phyloP scores from a whole-genome alignment of 2,113 vertebrate genomes.

The Bombycilla garrulus region DNA sequence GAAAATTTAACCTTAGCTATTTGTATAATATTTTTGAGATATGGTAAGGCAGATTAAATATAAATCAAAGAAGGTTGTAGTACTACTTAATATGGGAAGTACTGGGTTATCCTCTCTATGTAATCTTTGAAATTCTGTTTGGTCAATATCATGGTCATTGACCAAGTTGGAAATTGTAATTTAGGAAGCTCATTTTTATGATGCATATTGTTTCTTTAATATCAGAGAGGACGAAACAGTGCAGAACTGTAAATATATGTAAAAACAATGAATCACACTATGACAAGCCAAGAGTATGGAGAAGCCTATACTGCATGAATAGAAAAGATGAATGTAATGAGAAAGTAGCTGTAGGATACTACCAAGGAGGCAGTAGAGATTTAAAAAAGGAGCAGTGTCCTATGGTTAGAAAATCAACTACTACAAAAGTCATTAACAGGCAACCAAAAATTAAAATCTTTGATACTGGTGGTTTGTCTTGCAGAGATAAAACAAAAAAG shows the following conservation, averaged over 20 bases:
- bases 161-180: background rate
- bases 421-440: background rate
- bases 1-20: background rate
- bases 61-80: background rate
- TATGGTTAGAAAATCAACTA: background rate
- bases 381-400: background rate
- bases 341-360: background rate
- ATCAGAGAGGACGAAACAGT: background rate
- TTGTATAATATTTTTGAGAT: background rate
- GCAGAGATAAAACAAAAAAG: background rate
- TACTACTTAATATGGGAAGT: background rate
- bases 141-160: background rate
- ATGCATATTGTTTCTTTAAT: background rate
- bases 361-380: background rate
- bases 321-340: background rate
- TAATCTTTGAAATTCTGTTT: background rate
- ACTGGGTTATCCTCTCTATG: background rate
- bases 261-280: background rate
- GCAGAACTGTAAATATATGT: background rate
- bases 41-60: background rate
- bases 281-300: background rate
- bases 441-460: background rate
- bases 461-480: background rate
- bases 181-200: background rate
- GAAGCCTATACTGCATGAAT: background rate